Evolutionary conservation across 1,140 invertebrate genomes (phyloP), one percentile per base, ranked within the genome.

Genomic region (Drosophila virilis): DNA sequence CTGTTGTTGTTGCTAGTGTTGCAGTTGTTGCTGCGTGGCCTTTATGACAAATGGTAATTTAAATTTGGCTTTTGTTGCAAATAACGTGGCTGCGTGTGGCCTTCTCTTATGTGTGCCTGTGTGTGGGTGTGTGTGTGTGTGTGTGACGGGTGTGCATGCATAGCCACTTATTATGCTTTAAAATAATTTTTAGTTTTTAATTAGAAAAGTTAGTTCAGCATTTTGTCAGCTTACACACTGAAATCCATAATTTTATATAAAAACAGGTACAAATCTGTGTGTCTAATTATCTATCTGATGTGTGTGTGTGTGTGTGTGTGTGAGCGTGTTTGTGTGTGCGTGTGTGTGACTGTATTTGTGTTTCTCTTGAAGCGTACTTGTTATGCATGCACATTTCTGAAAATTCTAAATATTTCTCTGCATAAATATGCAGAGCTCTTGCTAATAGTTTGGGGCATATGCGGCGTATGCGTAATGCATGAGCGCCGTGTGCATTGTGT

Each of bases 111-210:
- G 10, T 52, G 15, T 60, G 50, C 0, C 1, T 1, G 22, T n/a
- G n/a, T 37, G 10, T 40, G 37, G 17, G 22, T 38, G 48, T 48
- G 28, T 37, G 10, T 40, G 37, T 32, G 28, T 62, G 17, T 40
- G 45, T 64, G 22, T 22, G 22, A 22, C 3, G 13, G 35, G 37
- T 42, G 59, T 54, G 69, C 46, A 71, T 13, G 32, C 10, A 35
- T 54, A 51, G 33, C 38, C 48, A 48, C 78, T 88, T 74, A 89
- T 89, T 83, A 75, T 79, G 77, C 62, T 76, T 70, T 40, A 69
- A 78, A 89, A 84, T 84, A 80, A 89, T 89, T 89, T 89, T 77
- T 84, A 89, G 74, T 80, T 89, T 86, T 80, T 89, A 89, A 89
- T 89, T 89, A 89, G 80, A 89, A 84, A 89, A 89, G 70, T 84